These are phyloP conservation scores for Leguminivora glycinivorella DNA, from an alignment of 1,140 invertebrate genomes.

Conservation along the genomic window DNA sequence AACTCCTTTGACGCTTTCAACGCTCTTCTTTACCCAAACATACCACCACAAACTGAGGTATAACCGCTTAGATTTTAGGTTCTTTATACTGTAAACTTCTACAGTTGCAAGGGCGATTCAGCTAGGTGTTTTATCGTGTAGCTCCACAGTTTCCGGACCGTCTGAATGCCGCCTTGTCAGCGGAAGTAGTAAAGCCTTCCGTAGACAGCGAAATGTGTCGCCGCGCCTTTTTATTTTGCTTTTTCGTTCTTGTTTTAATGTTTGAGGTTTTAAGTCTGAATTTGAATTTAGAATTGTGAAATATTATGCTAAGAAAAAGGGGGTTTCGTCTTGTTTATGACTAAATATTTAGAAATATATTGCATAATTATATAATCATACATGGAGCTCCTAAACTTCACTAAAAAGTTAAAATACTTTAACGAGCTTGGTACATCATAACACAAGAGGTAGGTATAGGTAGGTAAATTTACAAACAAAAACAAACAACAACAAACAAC, in stretches of 20 bases:
- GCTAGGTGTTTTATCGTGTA: conserved; percentile 52
- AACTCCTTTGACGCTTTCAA: conserved; percentile 37
- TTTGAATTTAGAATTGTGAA: no score
- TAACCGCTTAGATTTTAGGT: not conserved
- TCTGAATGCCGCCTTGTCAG: conserved; percentile 67
- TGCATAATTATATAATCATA: no score
- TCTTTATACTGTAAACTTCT: not conserved
- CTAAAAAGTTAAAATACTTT: no score
- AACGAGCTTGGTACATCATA: no score
- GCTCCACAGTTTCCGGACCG: conserved; percentile 60
- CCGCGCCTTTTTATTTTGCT: conserved; percentile 45
- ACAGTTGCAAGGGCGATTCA: not conserved
- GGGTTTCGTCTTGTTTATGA: no score
- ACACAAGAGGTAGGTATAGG: no score
- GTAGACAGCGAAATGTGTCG: conserved; percentile 48
- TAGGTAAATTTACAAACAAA: no score
- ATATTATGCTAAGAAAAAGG: no score
- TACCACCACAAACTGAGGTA: not conserved
- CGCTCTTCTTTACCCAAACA: not conserved
- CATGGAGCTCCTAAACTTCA: no score
- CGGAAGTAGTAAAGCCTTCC: conserved; percentile 76
- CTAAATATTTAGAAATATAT: no score
- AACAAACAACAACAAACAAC: no score
- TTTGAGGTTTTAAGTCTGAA: not conserved
- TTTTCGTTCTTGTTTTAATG: conserved; percentile 34